Conservation (phyloP, 2,888 invertebrate species). For the Marronus borbonicus region DNA sequence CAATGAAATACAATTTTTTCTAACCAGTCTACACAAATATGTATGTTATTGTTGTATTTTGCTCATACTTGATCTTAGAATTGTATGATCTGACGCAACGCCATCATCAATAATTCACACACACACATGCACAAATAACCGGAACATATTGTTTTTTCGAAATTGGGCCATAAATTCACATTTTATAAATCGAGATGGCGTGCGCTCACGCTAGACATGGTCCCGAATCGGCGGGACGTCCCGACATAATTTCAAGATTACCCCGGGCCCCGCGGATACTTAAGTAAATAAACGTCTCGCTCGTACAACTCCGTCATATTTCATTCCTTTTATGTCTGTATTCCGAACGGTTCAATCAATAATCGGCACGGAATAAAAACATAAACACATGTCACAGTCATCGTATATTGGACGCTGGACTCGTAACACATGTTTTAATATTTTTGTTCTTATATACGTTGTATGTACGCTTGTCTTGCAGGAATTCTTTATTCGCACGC, state of each 20-base stretch:
- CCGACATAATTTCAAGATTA: constrained; percentile 60
- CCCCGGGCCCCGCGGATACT: constrained; percentile 58
- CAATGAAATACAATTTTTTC: too few relatives aligned
- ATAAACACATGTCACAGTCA: constrained; percentile 48
- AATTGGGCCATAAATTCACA: constrained; percentile 62
- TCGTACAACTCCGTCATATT: constrained; percentile 56
- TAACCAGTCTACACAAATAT: too few relatives aligned
- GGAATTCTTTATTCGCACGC: constrained; percentile 11
- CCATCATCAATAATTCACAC: constrained; percentile 40
- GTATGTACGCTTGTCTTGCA: constrained; percentile 6
- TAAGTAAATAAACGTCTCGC: constrained; percentile 60
- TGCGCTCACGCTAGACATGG: constrained; percentile 59
- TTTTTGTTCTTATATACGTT: constrained; percentile 19
- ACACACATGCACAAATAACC: constrained; percentile 55
- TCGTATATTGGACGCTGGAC: constrained; percentile 28
- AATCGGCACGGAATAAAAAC: constrained; percentile 51
- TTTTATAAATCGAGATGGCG: constrained; percentile 62
- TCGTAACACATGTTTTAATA: constrained; percentile 28
- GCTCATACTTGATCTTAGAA: constrained; percentile 2
- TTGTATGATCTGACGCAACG: constrained; percentile 28
- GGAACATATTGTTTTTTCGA: constrained; percentile 60
- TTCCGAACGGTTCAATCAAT: constrained; percentile 51
- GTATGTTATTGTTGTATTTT: neutral
- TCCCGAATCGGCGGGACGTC: constrained; percentile 57
- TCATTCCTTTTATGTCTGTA: constrained; percentile 53